Evolutionary conservation across 2,888 invertebrate genomes (phyloP), one percentile per base, ranked within the genome.

Genomic region (Mylabris sibirica): DNA sequence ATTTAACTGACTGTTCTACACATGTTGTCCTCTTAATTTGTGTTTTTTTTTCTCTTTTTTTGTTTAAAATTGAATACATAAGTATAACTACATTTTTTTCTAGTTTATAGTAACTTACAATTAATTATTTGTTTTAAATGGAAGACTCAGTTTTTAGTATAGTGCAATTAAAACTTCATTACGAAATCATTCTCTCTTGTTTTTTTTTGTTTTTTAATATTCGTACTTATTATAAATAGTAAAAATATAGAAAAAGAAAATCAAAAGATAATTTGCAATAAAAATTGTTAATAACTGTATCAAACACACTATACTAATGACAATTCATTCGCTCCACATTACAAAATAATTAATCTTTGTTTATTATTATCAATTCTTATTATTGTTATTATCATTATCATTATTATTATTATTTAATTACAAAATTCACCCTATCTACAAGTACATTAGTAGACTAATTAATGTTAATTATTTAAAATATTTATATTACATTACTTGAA

Each of bases 91-190:
- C 70, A 66, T 77, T 76, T 72, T 65, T 73, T 67, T 73, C 49
- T 70, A 70, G n/a, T n/a, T 74, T 66, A 69, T 70, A 77, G 77
- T 82, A 80, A 82, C 84, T 84, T 85, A 85, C 80, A 84, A 82
- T 84, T 85, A 82, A 84, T 85, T 85, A 85, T 85, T 85, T 85
- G 85, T 85, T 84, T 84, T 84, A 84, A 81, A 79, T 85, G 85
- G 85, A 85, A 85, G 85, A 85, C 85, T 84, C 81, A 81, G 84
- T 85, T 84, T 53, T 83, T 83, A 82, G 82, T 81, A 81, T 80
- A 82, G 79, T 80, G 78, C 77, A 77, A 76, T 76, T 74, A 72
- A 70, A 63, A 53, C 22, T 22, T 53, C 20, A 11, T 67, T 69
- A 63, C 68, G 68, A 71, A 73, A 73, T 68, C 67, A 67, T 59